Evolutionary conservation across 1,140 invertebrate species (phyloP).

Genomic region (Scaptomyza graminum): DNA sequence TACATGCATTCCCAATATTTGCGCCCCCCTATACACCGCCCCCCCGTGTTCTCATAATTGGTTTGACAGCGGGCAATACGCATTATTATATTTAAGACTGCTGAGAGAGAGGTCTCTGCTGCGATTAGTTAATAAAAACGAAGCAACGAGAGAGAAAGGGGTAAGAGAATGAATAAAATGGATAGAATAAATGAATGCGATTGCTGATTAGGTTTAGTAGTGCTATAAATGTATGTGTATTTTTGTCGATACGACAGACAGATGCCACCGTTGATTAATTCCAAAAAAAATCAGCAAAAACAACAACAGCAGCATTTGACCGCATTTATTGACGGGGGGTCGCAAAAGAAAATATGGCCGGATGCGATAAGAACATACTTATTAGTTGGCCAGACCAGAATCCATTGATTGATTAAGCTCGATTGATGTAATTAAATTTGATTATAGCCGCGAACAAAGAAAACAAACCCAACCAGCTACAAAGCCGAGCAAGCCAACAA

Average conservation of each 20-base stretch:
- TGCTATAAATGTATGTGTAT: not conserved
- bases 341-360: slow-evolving; percentile 17
- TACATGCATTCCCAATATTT: too few species aligned
- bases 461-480: too few species aligned
- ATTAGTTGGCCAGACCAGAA: slow-evolving; percentile 6
- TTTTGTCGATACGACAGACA: not conserved
- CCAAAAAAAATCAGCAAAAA: not conserved
- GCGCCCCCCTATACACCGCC: too few species aligned
- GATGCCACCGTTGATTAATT: slow-evolving; percentile 11
- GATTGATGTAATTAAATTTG: slow-evolving; percentile 40
- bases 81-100: slow-evolving; percentile 9
- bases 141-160: not conserved
- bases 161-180: not conserved
- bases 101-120: not conserved
- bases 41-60: slow-evolving; percentile 53
- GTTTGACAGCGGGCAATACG: slow-evolving; percentile 43
- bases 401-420: slow-evolving; percentile 35
- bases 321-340: not conserved
- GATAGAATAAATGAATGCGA: not conserved
- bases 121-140: not conserved
- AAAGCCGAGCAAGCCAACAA: not conserved
- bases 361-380: slow-evolving; percentile 19
- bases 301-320: not conserved
- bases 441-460: not conserved
- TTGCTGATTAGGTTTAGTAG: slow-evolving; percentile 15